Conservation (phyloP, 2,888 invertebrate genomes). For the Sminthurides aquaticus region DNA sequence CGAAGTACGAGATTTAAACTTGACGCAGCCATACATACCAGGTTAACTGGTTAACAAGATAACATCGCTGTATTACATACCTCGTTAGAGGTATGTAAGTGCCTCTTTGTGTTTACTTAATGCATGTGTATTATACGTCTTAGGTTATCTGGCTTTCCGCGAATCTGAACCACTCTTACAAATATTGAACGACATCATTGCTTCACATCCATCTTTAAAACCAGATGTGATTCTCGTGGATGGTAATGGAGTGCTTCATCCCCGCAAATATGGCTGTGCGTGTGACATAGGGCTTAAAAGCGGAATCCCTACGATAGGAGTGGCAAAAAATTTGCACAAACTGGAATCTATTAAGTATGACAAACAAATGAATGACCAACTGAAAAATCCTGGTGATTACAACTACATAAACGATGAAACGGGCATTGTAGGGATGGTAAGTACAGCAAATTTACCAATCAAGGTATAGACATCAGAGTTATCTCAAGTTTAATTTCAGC, state of each 20-base stretch:
- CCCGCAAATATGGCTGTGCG: slow-evolving; percentile 48
- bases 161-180: slow-evolving; percentile 46
- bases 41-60: too few relatives aligned
- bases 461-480: too few relatives aligned
- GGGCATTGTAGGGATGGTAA: slow-evolving; percentile 38
- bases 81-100: slow-evolving; percentile 24
- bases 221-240: slow-evolving; percentile 49
- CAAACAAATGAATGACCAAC: slow-evolving; percentile 23
- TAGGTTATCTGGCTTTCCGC: slow-evolving; percentile 49
- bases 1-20: slow-evolving; percentile 25
- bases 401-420: slow-evolving; percentile 20
- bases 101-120: too few relatives aligned
- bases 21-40: slow-evolving; percentile 47
- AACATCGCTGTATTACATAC: too few relatives aligned
- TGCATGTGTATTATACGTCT: too few relatives aligned
- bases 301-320: slow-evolving; percentile 47
- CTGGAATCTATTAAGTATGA: slow-evolving; percentile 45
- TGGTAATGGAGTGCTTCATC: slow-evolving; percentile 49
- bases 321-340: slow-evolving; percentile 48
- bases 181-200: slow-evolving; percentile 41
- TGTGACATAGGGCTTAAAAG: slow-evolving; percentile 48
- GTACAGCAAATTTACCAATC: not conserved
- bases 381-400: slow-evolving; percentile 33
- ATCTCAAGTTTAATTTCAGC: too few relatives aligned
- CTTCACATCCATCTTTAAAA: slow-evolving; percentile 44